Evolutionary conservation across 1,140 invertebrate genomes (phyloP), one percentile per base, ranked within the genome.

Genomic region (Goniozus legneri): DNA sequence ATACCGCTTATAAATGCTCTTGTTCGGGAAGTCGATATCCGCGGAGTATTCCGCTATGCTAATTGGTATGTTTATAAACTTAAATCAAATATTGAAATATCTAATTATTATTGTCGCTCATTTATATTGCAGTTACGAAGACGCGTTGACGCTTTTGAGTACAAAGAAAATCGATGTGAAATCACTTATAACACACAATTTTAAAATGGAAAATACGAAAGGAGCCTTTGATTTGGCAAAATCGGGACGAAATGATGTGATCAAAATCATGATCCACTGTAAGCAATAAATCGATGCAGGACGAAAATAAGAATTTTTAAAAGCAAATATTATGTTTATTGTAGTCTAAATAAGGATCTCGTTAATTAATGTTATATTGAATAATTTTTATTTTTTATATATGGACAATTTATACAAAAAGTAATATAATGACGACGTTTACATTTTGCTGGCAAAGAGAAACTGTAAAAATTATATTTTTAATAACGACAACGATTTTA

Each of bases 201-300:
- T 85, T 69, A 81, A 80, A 41, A 75, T 98, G 1, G 91, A 94
- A 59, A 83, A 97, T 42, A 85, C 90, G 0, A 50, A 85, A 0
- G 76, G 94, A 68, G 95, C 95, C 0, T 97, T 97, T 70, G 85
- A 97, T 58, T 85, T 85, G 3, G 83, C 92, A 0, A 83, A 82
- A 53, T 80, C 80, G 34, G 85, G 86, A 30, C 55, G 66, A 51
- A 86, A 79, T 24, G 84, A 83, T 45, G 83, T 89, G 8, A 87
- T 98, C 54, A 98, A 98, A 77, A 87, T 98, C 54, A 91, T 97
- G 82, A 96, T 97, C 54, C 85, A 93, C 56, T 90, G 89, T 10
- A 79, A 84, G 19, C 64, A 57, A 47, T 34, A 8, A 15, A 36
- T 18, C 14, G 3, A 22, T 4, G n/a, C 22, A 22, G 3, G 2